These are phyloP conservation scores for Rissa tridactyla DNA, from an alignment of 2,113 vertebrate genomes.

Conservation along the genomic window DNA sequence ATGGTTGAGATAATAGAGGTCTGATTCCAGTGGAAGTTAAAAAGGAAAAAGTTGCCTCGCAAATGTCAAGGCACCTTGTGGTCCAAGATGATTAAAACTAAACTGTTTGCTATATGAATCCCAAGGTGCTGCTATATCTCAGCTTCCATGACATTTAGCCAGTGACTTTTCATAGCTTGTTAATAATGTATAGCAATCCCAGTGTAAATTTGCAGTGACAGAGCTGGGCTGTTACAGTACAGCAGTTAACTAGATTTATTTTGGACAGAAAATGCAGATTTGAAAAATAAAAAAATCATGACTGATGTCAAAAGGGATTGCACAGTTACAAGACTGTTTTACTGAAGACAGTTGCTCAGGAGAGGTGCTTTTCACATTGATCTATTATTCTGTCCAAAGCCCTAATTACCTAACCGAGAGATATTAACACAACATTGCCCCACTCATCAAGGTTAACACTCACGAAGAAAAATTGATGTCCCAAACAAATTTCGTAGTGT, in stretches of 20 bases:
- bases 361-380: neutral
- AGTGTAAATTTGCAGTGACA: slow-evolving; percentile 75
- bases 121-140: slow-evolving; percentile 73
- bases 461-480: neutral
- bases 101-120: slow-evolving; percentile 81
- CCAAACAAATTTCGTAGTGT: neutral
- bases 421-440: neutral
- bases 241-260: slow-evolving; percentile 78
- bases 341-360: neutral
- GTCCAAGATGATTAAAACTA: slow-evolving; percentile 80
- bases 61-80: slow-evolving; percentile 79
- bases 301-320: slow-evolving; percentile 50
- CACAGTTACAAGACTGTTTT: slow-evolving; percentile 12
- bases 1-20: slow-evolving; percentile 70
- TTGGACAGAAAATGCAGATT: slow-evolving; percentile 67
- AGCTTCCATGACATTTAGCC: slow-evolving; percentile 76
- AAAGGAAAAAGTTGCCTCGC: slow-evolving; percentile 67
- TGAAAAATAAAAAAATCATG: slow-evolving; percentile 40
- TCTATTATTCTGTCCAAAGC: neutral
- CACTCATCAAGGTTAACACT: neutral
- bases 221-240: slow-evolving; percentile 60
- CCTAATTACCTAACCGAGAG: neutral
- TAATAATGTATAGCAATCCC: slow-evolving; percentile 79
- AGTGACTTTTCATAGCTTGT: slow-evolving; percentile 79
- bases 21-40: slow-evolving; percentile 66